These are phyloP conservation scores for Gymnobelideus leadbeateri DNA, from an alignment of 2,113 vertebrate genomes.

Conservation along the genomic window DNA sequence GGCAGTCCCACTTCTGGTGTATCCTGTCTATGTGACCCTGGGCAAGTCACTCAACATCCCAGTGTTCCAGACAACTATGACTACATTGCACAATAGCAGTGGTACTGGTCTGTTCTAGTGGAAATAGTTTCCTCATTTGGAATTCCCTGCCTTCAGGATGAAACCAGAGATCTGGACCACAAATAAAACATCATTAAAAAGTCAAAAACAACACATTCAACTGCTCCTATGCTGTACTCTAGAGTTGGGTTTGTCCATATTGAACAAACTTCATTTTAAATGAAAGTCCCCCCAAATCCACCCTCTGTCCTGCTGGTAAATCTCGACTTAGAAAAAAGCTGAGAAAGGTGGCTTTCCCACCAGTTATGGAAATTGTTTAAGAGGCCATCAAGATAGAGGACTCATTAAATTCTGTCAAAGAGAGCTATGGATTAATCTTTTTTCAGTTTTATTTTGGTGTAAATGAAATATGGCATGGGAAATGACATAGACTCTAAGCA, in stretches of 20 bases:
- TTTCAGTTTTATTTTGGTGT: background rate
- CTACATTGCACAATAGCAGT: background rate
- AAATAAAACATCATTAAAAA: background rate
- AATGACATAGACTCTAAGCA: background rate
- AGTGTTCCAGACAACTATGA: background rate
- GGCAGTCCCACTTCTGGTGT: background rate
- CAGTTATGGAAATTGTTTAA: background rate
- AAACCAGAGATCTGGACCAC: background rate
- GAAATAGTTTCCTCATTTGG: background rate
- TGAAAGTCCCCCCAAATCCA: background rate
- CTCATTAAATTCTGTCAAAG: background rate
- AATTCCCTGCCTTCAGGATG: background rate
- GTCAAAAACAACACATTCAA: background rate
- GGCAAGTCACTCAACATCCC: background rate
- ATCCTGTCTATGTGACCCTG: background rate
- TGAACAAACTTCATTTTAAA: background rate
- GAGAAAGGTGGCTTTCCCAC: background rate
- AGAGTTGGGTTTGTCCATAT: background rate
- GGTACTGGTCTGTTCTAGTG: background rate
- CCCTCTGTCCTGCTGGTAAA: background rate
- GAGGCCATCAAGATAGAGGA: background rate
- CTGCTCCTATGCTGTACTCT: background rate
- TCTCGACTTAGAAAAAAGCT: background rate
- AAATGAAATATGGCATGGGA: background rate
- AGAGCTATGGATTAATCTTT: background rate